Evolutionary conservation across 2,888 invertebrate genomes (phyloP).

Genomic region (Apamea crenata): DNA sequence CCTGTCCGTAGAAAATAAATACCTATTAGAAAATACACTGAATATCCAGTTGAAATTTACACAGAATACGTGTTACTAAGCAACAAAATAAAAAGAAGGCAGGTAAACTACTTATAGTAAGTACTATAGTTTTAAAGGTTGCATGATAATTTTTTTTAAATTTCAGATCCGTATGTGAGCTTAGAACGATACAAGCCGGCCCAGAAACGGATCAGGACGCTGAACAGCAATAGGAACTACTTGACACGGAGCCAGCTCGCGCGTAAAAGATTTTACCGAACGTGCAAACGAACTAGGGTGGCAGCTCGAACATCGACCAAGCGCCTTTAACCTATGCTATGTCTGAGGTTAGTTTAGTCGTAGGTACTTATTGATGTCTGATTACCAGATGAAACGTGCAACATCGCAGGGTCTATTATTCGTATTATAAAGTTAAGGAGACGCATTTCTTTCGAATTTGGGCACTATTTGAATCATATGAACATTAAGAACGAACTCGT

Average conservation of each 20-base stretch:
- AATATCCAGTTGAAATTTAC: too few species aligned
- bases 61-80: neutral
- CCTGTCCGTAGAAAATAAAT: neutral
- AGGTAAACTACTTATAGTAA: too few species aligned
- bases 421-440: neutral
- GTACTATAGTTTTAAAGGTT: neutral
- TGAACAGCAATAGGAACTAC: neutral
- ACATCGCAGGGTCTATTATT: neutral
- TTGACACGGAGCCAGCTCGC: neutral
- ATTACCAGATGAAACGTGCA: neutral
- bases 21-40: neutral
- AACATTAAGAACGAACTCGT: neutral
- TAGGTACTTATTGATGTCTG: too few species aligned
- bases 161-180: conserved; percentile 24
- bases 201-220: neutral
- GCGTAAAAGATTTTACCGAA: neutral
- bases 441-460: neutral
- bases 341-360: neutral
- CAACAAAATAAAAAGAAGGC: neutral
- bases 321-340: neutral
- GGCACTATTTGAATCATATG: neutral
- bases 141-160: neutral
- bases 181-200: neutral
- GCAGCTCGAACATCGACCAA: conserved; percentile 2
- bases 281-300: neutral